These are phyloP conservation scores for Opisthograptis luteolata DNA, from an alignment of 2,888 invertebrate species.

Conservation along the genomic window DNA sequence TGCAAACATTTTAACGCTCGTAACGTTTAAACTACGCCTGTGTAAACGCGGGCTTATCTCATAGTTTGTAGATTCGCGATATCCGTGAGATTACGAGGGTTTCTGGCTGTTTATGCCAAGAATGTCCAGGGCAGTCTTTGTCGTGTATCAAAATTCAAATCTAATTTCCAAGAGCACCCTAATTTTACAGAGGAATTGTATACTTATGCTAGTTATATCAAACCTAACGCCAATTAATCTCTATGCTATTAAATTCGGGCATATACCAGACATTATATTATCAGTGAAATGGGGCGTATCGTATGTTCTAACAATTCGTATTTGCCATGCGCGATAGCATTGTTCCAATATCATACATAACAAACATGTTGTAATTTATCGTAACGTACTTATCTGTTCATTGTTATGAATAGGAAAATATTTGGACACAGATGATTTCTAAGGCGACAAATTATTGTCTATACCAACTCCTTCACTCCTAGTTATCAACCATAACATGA, in stretches of 20 bases:
- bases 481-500: too few species aligned
- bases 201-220: too few species aligned
- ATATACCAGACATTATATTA: conserved; percentile 5
- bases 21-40: conserved; percentile 20
- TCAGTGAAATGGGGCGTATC: conserved; percentile 19
- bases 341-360: conserved; percentile 14
- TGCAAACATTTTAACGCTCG: conserved; percentile 27
- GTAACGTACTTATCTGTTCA: background rate
- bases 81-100: conserved; percentile 16
- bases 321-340: conserved; percentile 22
- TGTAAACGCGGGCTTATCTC: conserved; percentile 25
- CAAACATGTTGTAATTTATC: conserved; percentile 18
- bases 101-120: conserved; percentile 17
- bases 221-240: too few species aligned
- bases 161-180: too few species aligned
- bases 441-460: too few species aligned
- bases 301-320: conserved; percentile 17
- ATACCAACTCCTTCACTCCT: too few species aligned
- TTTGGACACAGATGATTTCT: too few species aligned
- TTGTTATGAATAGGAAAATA: background rate
- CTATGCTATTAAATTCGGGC: conserved; percentile 4
- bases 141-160: background rate
- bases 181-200: too few species aligned
- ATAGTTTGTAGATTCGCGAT: conserved; percentile 23
- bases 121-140: conserved; percentile 3